Percentiles rank a stretch among this genome's conserved stretches.
phyloP scores from a whole-genome alignment of 2,113 vertebrate species.

The Acrocephalus kingi region DNA sequence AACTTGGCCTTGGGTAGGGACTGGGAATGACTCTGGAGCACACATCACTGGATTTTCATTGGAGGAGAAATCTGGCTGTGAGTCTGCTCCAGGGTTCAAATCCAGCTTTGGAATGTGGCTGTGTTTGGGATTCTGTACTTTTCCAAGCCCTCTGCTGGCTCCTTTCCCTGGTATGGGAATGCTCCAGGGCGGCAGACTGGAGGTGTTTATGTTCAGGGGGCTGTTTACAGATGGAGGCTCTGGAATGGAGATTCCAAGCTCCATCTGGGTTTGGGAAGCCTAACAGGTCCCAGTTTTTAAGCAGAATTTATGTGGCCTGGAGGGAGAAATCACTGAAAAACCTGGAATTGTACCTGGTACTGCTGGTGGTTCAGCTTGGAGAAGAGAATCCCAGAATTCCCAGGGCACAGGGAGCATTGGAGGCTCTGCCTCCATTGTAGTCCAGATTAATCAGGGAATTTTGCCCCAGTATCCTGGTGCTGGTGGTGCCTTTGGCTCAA shows the following conservation, averaged over 20 bases:
- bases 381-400: neutral
- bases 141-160: neutral
- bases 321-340: neutral
- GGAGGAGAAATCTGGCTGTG: neutral
- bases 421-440: neutral
- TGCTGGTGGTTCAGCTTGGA: neutral
- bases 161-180: neutral
- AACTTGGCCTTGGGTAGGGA: neutral
- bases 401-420: accelerated
- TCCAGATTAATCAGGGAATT: neutral
- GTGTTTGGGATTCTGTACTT: neutral
- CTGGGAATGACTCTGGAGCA: neutral
- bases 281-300: neutral
- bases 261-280: neutral
- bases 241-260: neutral
- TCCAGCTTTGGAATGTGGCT: neutral
- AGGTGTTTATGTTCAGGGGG: neutral
- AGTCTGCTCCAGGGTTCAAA: neutral
- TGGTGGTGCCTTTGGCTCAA: neutral
- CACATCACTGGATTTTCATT: neutral
- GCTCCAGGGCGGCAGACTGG: neutral
- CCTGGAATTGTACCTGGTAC: neutral
- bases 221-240: neutral
- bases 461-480: neutral
- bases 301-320: neutral